A percentile compares a stretch with the other conserved stretches of the same genome.
phyloP scores from a whole-genome alignment of 2,888 invertebrate genomes.

The Pterostichus niger region DNA sequence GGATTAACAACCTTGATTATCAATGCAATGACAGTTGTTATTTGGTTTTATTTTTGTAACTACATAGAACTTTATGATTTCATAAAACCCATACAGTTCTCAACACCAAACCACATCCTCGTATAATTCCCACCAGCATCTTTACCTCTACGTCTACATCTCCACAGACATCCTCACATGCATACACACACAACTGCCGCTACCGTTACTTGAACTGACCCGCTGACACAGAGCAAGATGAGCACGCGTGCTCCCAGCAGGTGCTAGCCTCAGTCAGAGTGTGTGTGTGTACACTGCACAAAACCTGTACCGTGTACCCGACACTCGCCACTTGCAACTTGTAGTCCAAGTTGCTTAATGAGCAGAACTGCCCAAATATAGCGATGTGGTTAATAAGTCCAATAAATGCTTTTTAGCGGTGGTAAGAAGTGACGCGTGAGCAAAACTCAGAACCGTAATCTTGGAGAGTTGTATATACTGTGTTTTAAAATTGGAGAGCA shows the following conservation, averaged over 20 bases:
- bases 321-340: neutral
- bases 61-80: too few relatives aligned
- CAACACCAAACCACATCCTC: neutral
- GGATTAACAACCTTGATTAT: too few relatives aligned
- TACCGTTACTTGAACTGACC: conserved; percentile 66
- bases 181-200: conserved; percentile 13
- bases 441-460: too few relatives aligned
- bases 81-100: neutral
- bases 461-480: too few relatives aligned
- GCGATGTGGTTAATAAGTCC: conserved; percentile 21
- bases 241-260: conserved; percentile 57
- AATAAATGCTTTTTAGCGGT: conserved; percentile 4
- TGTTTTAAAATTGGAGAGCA: too few relatives aligned
- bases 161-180: conserved; percentile 1
- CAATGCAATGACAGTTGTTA: too few relatives aligned
- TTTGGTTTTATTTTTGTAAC: too few relatives aligned
- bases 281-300: neutral
- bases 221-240: conserved; percentile 63
- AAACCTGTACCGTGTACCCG: conserved; percentile 10
- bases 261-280: neutral
- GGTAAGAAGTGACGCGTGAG: neutral
- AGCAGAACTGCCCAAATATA: conserved; percentile 4
- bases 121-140: neutral
- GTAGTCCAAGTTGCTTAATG: conserved; percentile 7
- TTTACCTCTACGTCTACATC: neutral